A percentile compares a stretch with the other conserved stretches of the same genome.
Evolutionary conservation across 2,113 vertebrate species (phyloP).

Genomic region (Lagopus leucura): DNA sequence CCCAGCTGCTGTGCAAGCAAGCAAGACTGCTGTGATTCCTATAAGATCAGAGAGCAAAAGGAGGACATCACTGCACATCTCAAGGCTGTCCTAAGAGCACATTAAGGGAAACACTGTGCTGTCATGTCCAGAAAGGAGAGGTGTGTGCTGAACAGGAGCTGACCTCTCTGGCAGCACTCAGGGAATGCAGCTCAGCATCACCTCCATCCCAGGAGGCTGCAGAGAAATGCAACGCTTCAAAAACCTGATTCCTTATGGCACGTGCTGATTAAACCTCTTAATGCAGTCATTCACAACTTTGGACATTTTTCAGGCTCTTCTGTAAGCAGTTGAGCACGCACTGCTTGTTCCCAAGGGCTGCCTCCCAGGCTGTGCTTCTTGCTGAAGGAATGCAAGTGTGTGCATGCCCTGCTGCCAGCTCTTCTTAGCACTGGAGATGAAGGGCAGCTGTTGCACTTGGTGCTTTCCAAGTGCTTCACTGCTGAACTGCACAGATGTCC

Average conservation of each 20-base stretch:
- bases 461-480: too few species aligned
- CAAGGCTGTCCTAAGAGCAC: not conserved
- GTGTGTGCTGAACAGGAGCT: accelerated
- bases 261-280: accelerated
- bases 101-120: not conserved
- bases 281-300: too few species aligned
- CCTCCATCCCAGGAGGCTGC: not conserved
- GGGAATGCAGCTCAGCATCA: not conserved
- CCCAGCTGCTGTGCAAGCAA: not conserved
- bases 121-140: not conserved
- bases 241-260: not conserved
- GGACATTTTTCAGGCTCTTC: not conserved
- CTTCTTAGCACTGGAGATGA: too few species aligned
- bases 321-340: accelerated
- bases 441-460: too few species aligned
- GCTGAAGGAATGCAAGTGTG: not conserved
- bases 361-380: accelerated
- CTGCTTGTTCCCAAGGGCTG: accelerated
- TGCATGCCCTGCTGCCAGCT: too few species aligned
- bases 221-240: not conserved
- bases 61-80: not conserved
- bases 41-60: not conserved
- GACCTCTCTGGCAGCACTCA: not conserved
- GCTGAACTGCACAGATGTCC: too few species aligned
- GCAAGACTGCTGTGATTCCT: not conserved